Base-by-base conservation (phyloP, 2,888 invertebrate species). In the Cremastobaeus sp. region DNA sequence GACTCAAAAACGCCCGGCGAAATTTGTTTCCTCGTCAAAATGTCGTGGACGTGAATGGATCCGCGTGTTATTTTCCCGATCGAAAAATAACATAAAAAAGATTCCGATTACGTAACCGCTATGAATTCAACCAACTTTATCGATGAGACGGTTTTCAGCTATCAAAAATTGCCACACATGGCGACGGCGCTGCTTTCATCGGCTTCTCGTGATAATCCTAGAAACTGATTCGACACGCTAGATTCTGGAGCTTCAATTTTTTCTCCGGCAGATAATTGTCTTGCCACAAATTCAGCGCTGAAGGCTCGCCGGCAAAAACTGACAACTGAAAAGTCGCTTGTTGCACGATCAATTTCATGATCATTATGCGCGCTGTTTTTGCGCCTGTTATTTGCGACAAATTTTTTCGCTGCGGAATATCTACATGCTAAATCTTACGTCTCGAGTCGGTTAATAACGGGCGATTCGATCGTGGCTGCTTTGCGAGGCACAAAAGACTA, bases 231-330 rank as follows among this genome's bases (percentile, higher is more conserved):
- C 37, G 62, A 70, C 62, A 34, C 28, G 41, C 48, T n/a, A n/a
- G n/a, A n/a, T n/a, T n/a, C n/a, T 54, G 28, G 48, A 15, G 37
- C 34, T 32, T 62, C 35, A 34, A 14, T 54, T 70, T 70, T 50
- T 70, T 62, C 15, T 17, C 8, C 3, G 2, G 9, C 14, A 9
- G 55, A 71, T 57, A 71, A 71, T 64, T 50, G 57, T 71, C 45
- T 32, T 30, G 37, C 21, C 11, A 20, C 32, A 20, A 18, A 52
- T 37, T 11, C 37, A 18, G 18, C 1, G 41, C 15, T 43, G 6
- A 35, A 66, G 48, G 32, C 43, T 34, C 11, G 14, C 20, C 48
- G 18, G 11, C 30, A 47, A 39, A 12, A 48, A 43, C 30, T 14
- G 3, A 14, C 39, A 18, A 5, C 9, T 34, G 41, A 60, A 60